Conservation (phyloP, 2,113 vertebrate genomes). For the Paedocypris sp. region DNA sequence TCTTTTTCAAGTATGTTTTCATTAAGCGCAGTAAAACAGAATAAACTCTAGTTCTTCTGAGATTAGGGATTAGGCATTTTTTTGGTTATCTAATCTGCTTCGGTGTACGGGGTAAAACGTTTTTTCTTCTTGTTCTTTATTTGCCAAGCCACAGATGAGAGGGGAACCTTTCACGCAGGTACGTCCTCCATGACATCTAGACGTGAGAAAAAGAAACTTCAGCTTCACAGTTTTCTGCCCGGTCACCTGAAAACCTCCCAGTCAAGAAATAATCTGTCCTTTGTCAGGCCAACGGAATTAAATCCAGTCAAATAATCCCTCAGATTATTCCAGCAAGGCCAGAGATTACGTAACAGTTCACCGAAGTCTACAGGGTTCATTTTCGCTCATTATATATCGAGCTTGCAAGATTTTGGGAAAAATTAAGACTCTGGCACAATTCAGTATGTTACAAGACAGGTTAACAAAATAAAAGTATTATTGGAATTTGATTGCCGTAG, state of each 20-base stretch:
- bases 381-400: no score
- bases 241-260: background rate
- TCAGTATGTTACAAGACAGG: no score
- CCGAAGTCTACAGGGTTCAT: background rate
- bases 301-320: constrained; percentile 28
- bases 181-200: constrained; percentile 20
- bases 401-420: no score
- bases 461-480: no score
- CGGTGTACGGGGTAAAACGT: no score
- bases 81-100: no score
- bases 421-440: no score
- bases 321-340: constrained; percentile 11
- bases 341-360: constrained; percentile 15
- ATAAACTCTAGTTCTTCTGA: background rate
- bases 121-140: constrained; percentile 18
- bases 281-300: background rate
- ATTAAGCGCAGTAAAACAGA: no score
- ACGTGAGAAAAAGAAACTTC: no score
- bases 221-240: no score
- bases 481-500: no score
- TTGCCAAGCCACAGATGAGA: constrained; percentile 46
- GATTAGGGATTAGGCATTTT: background rate
- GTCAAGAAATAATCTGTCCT: background rate
- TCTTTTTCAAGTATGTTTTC: no score
- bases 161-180: constrained; percentile 53